Base-by-base conservation (phyloP, 1,140 invertebrate genomes). In the Drosophila cardini region DNA sequence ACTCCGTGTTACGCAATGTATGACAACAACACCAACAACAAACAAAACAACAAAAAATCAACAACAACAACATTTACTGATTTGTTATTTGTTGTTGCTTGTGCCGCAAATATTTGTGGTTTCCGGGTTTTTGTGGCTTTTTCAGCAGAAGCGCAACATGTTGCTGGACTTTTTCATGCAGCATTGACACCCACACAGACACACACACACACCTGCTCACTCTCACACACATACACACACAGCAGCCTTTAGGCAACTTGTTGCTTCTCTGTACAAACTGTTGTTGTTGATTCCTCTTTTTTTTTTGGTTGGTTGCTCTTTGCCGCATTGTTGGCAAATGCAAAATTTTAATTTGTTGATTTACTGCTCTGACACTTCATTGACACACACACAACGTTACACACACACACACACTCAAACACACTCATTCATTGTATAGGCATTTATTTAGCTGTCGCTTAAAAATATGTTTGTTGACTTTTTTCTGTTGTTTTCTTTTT, bases 341-440 rank as follows among this genome's bases (percentile, higher is more conserved):
- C 68, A 72, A 71, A 72, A 86, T 84, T 86, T 83, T 89, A 86
- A 86, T 86, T 89, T 86, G 83, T 89, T 87, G 83, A 87, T 86
- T 89, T 89, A 87, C 72, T 83, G 84, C 62, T 58, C 48, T 30
- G 15, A 72, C 60, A 75, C 64, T 74, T 68, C 50, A 75, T 70
- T 75, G 52, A 69, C 38, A 42, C 30, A 46, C 18, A 18, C 57
- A 36, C 18, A 26, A 26, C 21, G 21, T 50, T n/a, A 30, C 57
- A 15, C 34, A 64, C 48, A 42, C 43, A 57, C n/a, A 63, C 21
- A 70, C 61, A 68, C 48, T 50, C 38, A 52, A 36, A 62, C 13
- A 43, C 7, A 36, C 50, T 56, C 48, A 73, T 36, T 60, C 38
- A 38, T 43, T 58, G 46, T 52, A 52, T 52, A 48, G 43, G 62